These are phyloP conservation scores for Scyliorhinus canicula DNA, from an alignment of 2,797 vertebrate species.

Conservation along the genomic window DNA sequence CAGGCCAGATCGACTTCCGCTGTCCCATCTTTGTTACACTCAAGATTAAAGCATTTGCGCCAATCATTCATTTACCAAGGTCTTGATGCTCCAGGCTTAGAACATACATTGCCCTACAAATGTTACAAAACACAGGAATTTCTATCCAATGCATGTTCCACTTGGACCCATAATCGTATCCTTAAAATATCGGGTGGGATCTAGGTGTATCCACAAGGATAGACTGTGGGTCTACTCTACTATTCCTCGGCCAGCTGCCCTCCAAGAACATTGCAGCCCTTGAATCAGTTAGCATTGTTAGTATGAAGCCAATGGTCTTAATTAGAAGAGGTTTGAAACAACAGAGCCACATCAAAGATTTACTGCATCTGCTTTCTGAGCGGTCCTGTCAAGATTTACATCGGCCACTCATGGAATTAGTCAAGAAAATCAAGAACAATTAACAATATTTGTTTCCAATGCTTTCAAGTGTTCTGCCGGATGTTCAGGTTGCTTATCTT, in stretches of 20 bases:
- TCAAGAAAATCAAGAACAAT: not conserved
- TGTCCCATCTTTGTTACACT: not conserved
- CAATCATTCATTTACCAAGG: too few species aligned
- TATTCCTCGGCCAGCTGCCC: not conserved
- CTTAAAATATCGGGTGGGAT: too few species aligned
- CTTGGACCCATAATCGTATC: too few species aligned
- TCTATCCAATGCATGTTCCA: not conserved
- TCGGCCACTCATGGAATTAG: not conserved
- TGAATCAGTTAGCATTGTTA: not conserved
- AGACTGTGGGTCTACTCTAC: too few species aligned
- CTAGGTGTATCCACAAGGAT: too few species aligned
- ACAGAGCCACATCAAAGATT: not conserved
- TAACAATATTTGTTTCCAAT: not conserved
- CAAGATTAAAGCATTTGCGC: not conserved
- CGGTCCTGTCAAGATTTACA: not conserved
- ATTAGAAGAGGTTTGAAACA: not conserved
- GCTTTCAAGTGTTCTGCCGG: not conserved
- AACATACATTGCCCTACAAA: too few species aligned
- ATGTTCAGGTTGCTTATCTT: not conserved
- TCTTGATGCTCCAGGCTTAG: not conserved
- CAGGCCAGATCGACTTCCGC: too few species aligned
- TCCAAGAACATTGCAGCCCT: not conserved
- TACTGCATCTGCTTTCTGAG: not conserved
- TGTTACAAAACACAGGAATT: not conserved
- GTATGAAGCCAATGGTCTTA: not conserved